These are phyloP conservation scores for Tetrapedia diversipes DNA, from an alignment of 2,888 invertebrate genomes.

Conservation along the genomic window DNA sequence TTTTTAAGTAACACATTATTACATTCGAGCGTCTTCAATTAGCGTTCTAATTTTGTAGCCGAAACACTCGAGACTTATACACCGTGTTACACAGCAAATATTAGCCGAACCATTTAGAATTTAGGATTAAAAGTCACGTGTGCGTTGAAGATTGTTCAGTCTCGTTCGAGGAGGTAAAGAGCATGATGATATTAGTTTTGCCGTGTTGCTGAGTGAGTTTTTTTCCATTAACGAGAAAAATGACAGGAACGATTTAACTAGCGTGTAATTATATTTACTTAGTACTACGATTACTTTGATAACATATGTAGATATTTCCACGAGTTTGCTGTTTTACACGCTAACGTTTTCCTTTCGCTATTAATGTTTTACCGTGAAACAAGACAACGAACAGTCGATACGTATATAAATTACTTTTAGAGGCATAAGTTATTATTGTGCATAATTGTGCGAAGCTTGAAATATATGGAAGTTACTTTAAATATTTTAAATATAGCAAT, in stretches of 20 bases:
- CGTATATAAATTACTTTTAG: too few relatives aligned
- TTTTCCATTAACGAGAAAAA: conserved; percentile 10
- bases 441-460: too few relatives aligned
- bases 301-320: background rate
- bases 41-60: background rate
- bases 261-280: background rate
- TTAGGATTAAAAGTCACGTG: background rate
- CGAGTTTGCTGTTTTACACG: background rate
- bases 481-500: too few relatives aligned
- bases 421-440: too few relatives aligned
- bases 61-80: background rate
- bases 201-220: background rate
- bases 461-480: too few relatives aligned
- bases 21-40: too few relatives aligned
- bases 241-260: background rate
- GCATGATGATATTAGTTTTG: background rate
- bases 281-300: background rate
- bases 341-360: background rate
- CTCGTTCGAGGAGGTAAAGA: background rate
- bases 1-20: background rate
- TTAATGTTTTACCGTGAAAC: background rate
- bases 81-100: too few relatives aligned
- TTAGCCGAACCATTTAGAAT: too few relatives aligned
- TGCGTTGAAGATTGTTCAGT: background rate
- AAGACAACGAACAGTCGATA: background rate